Evolutionary conservation across 2,888 invertebrate species (phyloP).

Genomic region (Mesoligia furuncula): DNA sequence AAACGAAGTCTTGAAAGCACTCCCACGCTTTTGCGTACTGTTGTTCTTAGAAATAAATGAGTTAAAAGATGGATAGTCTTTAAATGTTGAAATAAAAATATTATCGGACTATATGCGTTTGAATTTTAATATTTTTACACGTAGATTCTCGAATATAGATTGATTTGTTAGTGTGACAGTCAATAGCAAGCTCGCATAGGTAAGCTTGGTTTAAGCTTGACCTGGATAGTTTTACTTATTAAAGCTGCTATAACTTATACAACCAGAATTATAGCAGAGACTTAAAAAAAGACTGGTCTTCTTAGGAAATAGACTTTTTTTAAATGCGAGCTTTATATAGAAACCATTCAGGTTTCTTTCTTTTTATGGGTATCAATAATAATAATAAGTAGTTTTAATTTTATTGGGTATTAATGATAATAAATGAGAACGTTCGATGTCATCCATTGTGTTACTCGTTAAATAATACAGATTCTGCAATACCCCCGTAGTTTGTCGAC

Average conservation of each 20-base stretch:
- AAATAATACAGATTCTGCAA: conserved; percentile 5
- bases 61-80: conserved; percentile 42
- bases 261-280: neutral
- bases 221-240: neutral
- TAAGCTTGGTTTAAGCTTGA: too few relatives aligned
- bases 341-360: neutral
- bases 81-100: conserved; percentile 58
- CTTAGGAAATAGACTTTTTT: too few relatives aligned
- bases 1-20: conserved; percentile 33
- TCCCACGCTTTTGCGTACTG: conserved; percentile 37
- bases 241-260: neutral
- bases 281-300: neutral
- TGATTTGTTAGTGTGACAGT: neutral
- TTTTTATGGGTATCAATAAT: neutral
- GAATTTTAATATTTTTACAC: conserved; percentile 40
- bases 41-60: conserved; percentile 53
- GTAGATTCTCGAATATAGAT: conserved; percentile 37
- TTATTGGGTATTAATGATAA: neutral
- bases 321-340: neutral
- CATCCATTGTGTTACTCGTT: conserved; percentile 1
- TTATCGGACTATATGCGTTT: conserved; percentile 53
- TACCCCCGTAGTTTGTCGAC: conserved; percentile 52
- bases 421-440: conserved; percentile 1
- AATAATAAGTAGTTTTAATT: neutral
- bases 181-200: neutral